Evolutionary conservation across 1,140 invertebrate genomes (phyloP).

Genomic region (Delia radicum): DNA sequence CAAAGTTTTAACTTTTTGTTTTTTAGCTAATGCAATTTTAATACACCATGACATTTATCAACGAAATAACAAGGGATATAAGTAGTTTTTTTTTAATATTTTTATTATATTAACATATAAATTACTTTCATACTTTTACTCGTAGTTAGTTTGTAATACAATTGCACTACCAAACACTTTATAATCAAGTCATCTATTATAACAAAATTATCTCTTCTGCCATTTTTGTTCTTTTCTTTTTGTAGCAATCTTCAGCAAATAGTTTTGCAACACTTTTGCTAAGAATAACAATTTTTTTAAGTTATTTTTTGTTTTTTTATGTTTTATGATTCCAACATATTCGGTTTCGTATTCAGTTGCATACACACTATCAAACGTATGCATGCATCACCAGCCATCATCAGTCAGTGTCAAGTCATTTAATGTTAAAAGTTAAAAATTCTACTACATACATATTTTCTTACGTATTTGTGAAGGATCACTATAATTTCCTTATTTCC

Average conservation of each 20-base stretch:
- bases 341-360: background rate
- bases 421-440: background rate
- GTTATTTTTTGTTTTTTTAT: background rate
- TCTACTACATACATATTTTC: too few species aligned
- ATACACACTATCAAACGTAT: too few species aligned
- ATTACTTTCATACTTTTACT: background rate
- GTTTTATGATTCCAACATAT: background rate
- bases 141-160: background rate
- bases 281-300: background rate
- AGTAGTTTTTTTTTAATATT: too few species aligned
- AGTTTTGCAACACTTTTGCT: background rate
- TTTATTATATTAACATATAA: background rate
- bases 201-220: background rate
- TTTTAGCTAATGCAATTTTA: too few species aligned
- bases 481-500: too few species aligned
- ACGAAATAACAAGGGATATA: background rate
- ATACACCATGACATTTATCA: background rate
- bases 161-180: background rate
- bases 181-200: conserved; percentile 2
- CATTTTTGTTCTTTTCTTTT: background rate
- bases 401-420: conserved; percentile 1
- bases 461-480: too few species aligned
- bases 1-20: too few species aligned
- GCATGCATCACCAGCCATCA: background rate
- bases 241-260: background rate